Evolutionary conservation across 2,888 invertebrate species (phyloP).

Genomic region (Acrocyrtus sp.): DNA sequence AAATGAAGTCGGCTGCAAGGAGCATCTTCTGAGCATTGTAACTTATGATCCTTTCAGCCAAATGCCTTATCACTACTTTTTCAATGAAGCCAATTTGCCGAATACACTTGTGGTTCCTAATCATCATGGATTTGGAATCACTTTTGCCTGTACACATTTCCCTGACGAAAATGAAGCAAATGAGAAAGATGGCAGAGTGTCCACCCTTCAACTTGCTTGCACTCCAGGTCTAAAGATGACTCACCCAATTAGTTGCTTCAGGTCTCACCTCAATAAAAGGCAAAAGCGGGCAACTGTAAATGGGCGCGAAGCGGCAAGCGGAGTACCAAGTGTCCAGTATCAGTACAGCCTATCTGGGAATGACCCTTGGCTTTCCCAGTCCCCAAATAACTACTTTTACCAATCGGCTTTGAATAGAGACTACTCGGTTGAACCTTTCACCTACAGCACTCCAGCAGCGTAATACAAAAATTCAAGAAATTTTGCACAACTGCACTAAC

Average conservation of each 20-base stretch:
- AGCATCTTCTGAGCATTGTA: conserved; percentile 54
- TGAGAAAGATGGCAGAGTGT: conserved; percentile 10
- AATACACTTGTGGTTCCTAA: conserved; percentile 57
- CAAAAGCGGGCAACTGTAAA: conserved; percentile 45
- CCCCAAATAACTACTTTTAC: conserved; percentile 26
- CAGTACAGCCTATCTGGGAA: conserved; percentile 41
- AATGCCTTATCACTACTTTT: conserved; percentile 54
- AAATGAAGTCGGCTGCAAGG: conserved; percentile 43
- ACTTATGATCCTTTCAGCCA: conserved; percentile 61
- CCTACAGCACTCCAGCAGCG: conserved; percentile 14
- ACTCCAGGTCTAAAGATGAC: conserved; percentile 51
- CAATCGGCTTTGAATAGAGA: conserved; percentile 16
- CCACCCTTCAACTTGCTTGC: conserved; percentile 57
- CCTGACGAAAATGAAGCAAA: not conserved
- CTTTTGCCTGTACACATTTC: conserved; percentile 51
- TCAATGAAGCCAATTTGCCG: conserved; percentile 54
- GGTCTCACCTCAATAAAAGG: conserved; percentile 49
- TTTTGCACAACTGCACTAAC: no score
- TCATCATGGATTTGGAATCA: conserved; percentile 61
- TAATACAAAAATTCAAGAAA: no score
- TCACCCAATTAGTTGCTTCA: conserved; percentile 58
- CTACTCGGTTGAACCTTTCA: conserved; percentile 8
- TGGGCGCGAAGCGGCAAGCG: not conserved
- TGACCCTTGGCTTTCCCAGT: conserved; percentile 32
- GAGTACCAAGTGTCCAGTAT: conserved; percentile 41